phyloP scores from a whole-genome alignment of 2,888 invertebrate species.

The Plagodis dolabraria region DNA sequence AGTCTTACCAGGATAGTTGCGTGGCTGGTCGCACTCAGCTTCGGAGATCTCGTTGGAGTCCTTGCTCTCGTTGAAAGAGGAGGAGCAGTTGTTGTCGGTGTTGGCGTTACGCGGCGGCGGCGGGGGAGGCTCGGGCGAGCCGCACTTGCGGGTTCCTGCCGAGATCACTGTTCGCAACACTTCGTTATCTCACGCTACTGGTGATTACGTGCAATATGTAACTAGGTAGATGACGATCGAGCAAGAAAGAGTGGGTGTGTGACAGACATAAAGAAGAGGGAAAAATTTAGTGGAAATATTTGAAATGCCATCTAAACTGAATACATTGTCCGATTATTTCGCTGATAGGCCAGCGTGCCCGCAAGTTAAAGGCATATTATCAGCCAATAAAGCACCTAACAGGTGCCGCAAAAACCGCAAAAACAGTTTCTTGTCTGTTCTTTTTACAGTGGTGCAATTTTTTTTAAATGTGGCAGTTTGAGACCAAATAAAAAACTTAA shows the following conservation, averaged over 20 bases:
- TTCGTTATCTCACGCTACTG: slow-evolving; percentile 23
- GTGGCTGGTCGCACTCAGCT: slow-evolving; percentile 95
- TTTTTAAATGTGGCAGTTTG: too few relatives aligned
- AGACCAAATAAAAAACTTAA: too few relatives aligned
- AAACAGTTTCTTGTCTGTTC: too few relatives aligned
- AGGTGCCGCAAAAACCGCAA: too few relatives aligned
- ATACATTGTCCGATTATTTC: too few relatives aligned
- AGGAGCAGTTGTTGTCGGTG: slow-evolving; percentile 90
- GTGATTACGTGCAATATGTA: slow-evolving; percentile 9
- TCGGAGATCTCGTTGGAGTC: slow-evolving; percentile 97
- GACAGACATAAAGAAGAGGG: not conserved
- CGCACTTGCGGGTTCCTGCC: slow-evolving; percentile 75
- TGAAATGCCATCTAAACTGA: too few relatives aligned
- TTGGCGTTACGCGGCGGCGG: slow-evolving; percentile 94
- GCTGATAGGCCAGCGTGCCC: too few relatives aligned
- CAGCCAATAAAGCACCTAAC: too few relatives aligned
- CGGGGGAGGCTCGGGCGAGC: slow-evolving; percentile 86
- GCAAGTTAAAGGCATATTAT: too few relatives aligned
- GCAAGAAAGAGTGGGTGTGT: not conserved
- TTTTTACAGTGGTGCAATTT: too few relatives aligned
- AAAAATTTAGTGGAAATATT: too few relatives aligned
- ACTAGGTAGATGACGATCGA: not conserved
- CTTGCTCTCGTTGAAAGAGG: slow-evolving; percentile 95
- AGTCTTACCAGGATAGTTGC: slow-evolving; percentile 92
- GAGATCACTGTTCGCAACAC: slow-evolving; percentile 30